A percentile compares a stretch with the other conserved stretches of the same genome.
Conservation (phyloP, 2,797 vertebrate genomes). For the Apogon talboti region DNA sequence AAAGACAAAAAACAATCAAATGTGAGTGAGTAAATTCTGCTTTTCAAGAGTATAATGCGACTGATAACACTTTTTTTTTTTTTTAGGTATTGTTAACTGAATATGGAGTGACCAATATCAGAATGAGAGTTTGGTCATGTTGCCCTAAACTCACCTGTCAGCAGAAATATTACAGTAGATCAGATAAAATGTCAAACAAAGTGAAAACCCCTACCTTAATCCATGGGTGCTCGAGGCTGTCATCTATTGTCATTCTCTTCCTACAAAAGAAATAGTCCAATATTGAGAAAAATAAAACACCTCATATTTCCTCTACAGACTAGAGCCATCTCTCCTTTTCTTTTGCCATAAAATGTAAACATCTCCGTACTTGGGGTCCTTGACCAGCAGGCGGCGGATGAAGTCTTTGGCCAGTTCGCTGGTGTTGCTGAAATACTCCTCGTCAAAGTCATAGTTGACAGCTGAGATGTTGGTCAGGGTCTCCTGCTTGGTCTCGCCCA, state of each 20-base stretch:
- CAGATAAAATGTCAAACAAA: slow-evolving; percentile 9
- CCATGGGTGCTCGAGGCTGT: slow-evolving; percentile 96
- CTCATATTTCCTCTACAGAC: not conserved
- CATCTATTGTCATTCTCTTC: slow-evolving; percentile 96
- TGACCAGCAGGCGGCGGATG: slow-evolving; percentile 94
- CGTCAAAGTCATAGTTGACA: slow-evolving; percentile 96
- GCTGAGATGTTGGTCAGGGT: slow-evolving; percentile 96
- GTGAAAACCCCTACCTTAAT: slow-evolving; percentile 89
- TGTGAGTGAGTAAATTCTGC: no score
- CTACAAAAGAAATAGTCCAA: slow-evolving; percentile 71
- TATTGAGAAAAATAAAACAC: slow-evolving; percentile 9
- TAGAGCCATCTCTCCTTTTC: not conserved
- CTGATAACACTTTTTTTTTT: no score
- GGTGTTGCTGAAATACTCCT: slow-evolving; percentile 97
- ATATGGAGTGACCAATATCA: no score
- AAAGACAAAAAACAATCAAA: no score
- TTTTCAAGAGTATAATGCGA: no score
- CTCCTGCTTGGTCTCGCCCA: slow-evolving; percentile 98
- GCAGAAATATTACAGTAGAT: not conserved
- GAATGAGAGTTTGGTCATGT: no score
- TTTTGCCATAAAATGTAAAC: not conserved
- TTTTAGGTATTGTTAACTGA: no score
- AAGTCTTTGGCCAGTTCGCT: slow-evolving; percentile 98
- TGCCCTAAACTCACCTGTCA: no score
- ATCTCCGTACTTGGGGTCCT: slow-evolving; percentile 92